A percentile compares a stretch with the other conserved stretches of the same genome.
phyloP scores from a whole-genome alignment of 2,113 vertebrate species.

The Thalassarche chlororhynchos region DNA sequence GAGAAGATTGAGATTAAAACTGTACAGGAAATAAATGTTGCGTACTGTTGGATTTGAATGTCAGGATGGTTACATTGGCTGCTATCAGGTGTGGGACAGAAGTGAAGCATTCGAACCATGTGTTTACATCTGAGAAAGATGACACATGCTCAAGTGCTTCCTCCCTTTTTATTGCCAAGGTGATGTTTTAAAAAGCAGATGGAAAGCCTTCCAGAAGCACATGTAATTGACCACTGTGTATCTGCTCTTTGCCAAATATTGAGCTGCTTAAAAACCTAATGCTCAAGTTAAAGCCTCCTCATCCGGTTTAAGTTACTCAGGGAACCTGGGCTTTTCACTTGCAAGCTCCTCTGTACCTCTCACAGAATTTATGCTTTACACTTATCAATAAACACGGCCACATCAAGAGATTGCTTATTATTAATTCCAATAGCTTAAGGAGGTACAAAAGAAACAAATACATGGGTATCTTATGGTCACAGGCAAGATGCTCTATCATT shows the following conservation, averaged over 20 bases:
- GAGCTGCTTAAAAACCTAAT: background rate
- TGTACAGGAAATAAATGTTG: background rate
- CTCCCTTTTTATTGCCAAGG: background rate
- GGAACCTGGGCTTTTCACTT: background rate
- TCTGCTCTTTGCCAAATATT: background rate
- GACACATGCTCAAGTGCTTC: background rate
- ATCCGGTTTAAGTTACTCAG: background rate
- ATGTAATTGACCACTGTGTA: background rate
- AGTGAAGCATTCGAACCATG: background rate
- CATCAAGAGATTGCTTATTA: background rate
- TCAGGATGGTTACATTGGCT: background rate
- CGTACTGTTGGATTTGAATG: accelerated
- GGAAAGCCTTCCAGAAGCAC: background rate
- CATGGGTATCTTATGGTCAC: background rate
- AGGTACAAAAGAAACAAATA: background rate
- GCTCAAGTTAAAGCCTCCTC: background rate
- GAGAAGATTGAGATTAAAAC: background rate
- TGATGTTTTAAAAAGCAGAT: background rate
- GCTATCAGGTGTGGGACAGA: background rate
- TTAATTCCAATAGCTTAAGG: background rate
- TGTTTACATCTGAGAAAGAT: background rate
- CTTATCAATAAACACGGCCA: background rate
- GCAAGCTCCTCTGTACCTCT: background rate
- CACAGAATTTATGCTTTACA: background rate
- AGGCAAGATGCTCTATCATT: background rate